Evolutionary conservation across 1,140 invertebrate species (phyloP), one percentile per base, ranked within the genome.

Genomic region (Bombus haemorrhoidalis): DNA sequence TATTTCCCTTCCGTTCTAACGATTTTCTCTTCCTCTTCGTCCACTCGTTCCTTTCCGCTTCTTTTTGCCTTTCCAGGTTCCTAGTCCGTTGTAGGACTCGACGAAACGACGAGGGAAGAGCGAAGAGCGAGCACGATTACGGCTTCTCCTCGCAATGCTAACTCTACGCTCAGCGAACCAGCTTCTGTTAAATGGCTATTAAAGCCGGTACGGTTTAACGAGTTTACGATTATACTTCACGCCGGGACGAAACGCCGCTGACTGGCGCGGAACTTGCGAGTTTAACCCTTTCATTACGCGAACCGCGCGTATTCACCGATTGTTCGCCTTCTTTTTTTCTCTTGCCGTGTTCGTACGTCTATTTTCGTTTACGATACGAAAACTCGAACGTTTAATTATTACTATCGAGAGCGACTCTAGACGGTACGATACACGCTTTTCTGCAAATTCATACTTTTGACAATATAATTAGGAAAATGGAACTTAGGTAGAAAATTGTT

Each of bases 1-100:
- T 80, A 81, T 85, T 85, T 73, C 57, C 69, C 78, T 74, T 74
- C 77, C 69, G 83, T 85, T 81, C 83, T 71, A 53, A 32, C 15
- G 69, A 66, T 66, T 81, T 73, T 57, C 69, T 47, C 68, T 81
- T 72, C 77, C 83, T 68, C 73, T n/a, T n/a, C n/a, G 6, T 43
- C 22, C 37, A 8, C 4, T n/a, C 34, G 32, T 34, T 15, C 41
- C 15, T 62, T 39, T 10, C 15, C 39, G 0, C 25, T 62, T 34
- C 32, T 37, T 53, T 41, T 43, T 41, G 39, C n/a, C n/a, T n/a
- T n/a, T 9, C 28, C 22, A 8, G 43, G 28, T 13, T 25, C 32
- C 15, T 34, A 25, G 9, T 4, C 53, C 25, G 34, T 2, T 10
- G 18, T 13, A 34, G 32, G 18, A 62, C 34, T 57, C 37, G 39